A percentile compares a stretch with the other conserved stretches of the same genome.
These are phyloP conservation scores for Nymphalis io DNA, from an alignment of 1,140 invertebrate genomes.

Conservation along the genomic window DNA sequence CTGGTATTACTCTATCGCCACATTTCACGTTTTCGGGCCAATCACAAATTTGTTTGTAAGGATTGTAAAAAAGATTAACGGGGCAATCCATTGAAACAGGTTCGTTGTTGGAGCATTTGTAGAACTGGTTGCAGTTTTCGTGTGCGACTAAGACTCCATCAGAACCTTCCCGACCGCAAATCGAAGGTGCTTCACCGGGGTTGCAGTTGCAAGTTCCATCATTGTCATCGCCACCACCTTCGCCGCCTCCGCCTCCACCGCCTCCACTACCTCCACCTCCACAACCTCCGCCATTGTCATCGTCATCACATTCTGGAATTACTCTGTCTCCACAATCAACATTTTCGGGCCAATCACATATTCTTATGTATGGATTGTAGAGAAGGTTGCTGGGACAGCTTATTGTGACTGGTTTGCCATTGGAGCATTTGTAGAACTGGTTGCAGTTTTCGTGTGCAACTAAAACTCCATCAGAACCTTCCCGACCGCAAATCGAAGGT, in stretches of 20 bases:
- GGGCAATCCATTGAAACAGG: constrained; percentile 33
- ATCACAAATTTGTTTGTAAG: not conserved
- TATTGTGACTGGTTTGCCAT: constrained; percentile 43
- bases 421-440: constrained; percentile 45
- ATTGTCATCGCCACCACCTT: constrained; percentile 7
- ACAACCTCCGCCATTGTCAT: too few relatives aligned
- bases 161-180: constrained; percentile 32
- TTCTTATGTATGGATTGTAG: constrained; percentile 52
- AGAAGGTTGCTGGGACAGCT: constrained; percentile 62
- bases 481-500: too few relatives aligned
- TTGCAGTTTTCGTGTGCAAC: constrained; percentile 34
- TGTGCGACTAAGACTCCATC: constrained; percentile 4
- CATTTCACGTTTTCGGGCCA: not conserved
- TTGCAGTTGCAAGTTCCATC: constrained; percentile 37
- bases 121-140: constrained; percentile 30
- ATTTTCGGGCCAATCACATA: constrained; percentile 72
- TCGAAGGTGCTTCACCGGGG: constrained; percentile 37
- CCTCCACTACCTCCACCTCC: constrained; percentile 69
- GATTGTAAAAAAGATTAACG: not conserved
- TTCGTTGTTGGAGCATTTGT: constrained; percentile 39
- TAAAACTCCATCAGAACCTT: too few relatives aligned
- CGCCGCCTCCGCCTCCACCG: constrained; percentile 52
- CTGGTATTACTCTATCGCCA: constrained; percentile 38
- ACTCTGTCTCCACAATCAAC: constrained; percentile 38
- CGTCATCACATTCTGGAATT: not conserved